Evolutionary conservation across 2,113 vertebrate species (phyloP).

Genomic region (Corythornis cristatus): DNA sequence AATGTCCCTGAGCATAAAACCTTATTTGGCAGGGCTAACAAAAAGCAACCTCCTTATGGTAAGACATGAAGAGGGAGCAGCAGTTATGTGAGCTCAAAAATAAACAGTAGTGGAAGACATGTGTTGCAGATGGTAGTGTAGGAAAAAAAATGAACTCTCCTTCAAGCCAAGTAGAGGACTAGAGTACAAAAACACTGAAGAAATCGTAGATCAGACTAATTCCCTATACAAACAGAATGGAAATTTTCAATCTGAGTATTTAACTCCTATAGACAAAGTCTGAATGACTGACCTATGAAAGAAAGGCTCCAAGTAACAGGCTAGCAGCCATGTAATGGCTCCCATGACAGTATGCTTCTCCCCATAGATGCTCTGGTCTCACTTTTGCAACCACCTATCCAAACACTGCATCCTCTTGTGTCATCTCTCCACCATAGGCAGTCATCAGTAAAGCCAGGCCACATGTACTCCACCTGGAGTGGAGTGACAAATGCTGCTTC

Average conservation of each 20-base stretch:
- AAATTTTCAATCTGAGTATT: background rate
- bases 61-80: background rate
- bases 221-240: background rate
- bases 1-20: background rate
- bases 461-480: background rate
- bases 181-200: background rate
- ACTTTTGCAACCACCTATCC: background rate
- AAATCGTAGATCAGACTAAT: background rate
- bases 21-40: background rate
- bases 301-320: background rate
- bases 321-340: background rate
- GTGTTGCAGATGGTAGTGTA: fast-evolving
- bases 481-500: background rate
- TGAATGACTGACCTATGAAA: background rate
- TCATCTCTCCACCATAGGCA: background rate
- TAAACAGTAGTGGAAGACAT: background rate
- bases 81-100: background rate
- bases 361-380: fast-evolving
- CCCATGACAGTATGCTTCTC: fast-evolving
- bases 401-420: background rate
- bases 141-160: background rate
- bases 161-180: background rate
- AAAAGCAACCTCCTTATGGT: background rate
- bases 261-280: background rate
- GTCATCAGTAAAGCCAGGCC: background rate